Base-by-base conservation (phyloP, 2,113 vertebrate genomes). In the Rhabdornis inornatus region DNA sequence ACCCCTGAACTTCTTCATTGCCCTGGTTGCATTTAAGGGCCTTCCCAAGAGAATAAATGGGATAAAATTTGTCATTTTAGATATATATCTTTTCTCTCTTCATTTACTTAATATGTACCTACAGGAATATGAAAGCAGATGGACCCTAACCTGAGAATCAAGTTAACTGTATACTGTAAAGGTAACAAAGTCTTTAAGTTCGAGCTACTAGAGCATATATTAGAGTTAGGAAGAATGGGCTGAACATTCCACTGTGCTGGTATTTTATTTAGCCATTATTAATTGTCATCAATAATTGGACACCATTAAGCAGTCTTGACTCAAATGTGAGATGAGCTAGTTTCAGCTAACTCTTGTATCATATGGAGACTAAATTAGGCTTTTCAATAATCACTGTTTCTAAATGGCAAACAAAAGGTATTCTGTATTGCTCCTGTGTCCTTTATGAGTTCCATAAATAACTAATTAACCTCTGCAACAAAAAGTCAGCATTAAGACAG, bases 381-480 rank as follows among this genome's bases (percentile, higher is more conserved):
- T 96, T 98, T 97, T 96, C 93, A 97, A 94, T 97, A 96, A 96
- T 95, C 24, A 15, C 74, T 91, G 95, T 90, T 97, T 94, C 95
- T 96, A 92, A 97, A 70, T 96, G 95, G 91, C 87, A 92, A 96
- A 97, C 75, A 92, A 97, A 97, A 96, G 92, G 61, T 97, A 96
- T 95, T 94, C 81, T 97, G 87, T 94, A 90, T 90, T 94, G 91
- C 52, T 50, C 47, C 35, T 42, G 35, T 95, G 95, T 95, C 96
- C 96, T 97, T 97, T 95, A 94, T 81, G 83, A 97, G 92, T 94
- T 97, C 90, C 93, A 97, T 95, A 97, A 97, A 97, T 97, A 98
- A 94, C 92, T 97, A 96, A 97, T 98, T 97, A 98, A 96, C 96
- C 95, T 97, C 85, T 93, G 60, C 49, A 95, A 92, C 70, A 88